phyloP scores from a whole-genome alignment of 2,113 vertebrate genomes.

The Phalacrocorax carbo region DNA sequence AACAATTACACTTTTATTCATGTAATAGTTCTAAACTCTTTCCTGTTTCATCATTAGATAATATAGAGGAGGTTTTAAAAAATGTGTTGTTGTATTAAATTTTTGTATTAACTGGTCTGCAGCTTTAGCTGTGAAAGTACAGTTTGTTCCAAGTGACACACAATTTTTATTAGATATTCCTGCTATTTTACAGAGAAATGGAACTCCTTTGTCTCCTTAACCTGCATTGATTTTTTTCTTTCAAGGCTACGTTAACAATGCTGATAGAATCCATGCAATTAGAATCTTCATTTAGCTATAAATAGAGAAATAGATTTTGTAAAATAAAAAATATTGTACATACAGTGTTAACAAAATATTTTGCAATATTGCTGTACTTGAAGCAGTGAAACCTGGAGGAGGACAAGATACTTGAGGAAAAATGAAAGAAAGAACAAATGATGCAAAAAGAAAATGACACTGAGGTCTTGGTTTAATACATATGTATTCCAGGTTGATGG shows the following conservation, averaged over 20 bases:
- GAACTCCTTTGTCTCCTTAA: constrained; percentile 65
- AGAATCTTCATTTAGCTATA: constrained; percentile 46
- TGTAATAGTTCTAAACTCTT: neutral
- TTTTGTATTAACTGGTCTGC: neutral
- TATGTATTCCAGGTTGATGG: constrained; percentile 99
- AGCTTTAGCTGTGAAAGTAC: neutral
- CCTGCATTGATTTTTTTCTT: constrained; percentile 67
- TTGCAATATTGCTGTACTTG: constrained; percentile 54
- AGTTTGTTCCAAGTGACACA: neutral
- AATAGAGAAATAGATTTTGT: constrained; percentile 39
- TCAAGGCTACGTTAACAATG: constrained; percentile 51
- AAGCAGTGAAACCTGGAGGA: constrained; percentile 64
- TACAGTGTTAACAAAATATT: constrained; percentile 35
- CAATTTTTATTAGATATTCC: constrained; percentile 6
- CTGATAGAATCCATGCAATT: constrained; percentile 55
- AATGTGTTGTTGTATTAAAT: neutral
- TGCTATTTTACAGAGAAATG: constrained; percentile 43
- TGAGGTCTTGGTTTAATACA: constrained; percentile 94
- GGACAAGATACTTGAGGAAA: constrained; percentile 69
- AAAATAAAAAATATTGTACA: constrained; percentile 25
- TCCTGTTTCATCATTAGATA: neutral
- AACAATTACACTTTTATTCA: neutral
- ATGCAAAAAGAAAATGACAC: constrained; percentile 96
- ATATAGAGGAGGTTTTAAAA: neutral
- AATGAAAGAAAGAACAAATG: constrained; percentile 86